These are phyloP conservation scores for Drosophila subquinaria DNA, from an alignment of 2,888 invertebrate genomes.

Conservation along the genomic window DNA sequence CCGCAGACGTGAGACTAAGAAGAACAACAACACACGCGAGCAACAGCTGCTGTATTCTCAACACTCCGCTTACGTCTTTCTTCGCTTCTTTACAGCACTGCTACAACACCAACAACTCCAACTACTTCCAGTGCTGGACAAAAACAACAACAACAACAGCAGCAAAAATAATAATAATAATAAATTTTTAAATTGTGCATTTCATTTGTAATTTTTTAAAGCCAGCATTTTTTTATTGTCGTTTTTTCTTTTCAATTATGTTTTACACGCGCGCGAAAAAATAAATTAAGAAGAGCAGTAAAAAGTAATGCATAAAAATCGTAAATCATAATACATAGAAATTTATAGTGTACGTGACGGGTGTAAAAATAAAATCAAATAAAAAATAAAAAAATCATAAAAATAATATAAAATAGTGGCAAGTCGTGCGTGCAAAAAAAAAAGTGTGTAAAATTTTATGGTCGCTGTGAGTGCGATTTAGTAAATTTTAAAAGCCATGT, in stretches of 20 bases:
- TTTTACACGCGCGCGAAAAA: conserved; percentile 30
- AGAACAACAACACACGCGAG: conserved; percentile 41
- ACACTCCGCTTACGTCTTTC: conserved; percentile 27
- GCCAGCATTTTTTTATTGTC: not conserved
- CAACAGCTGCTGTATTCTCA: conserved; percentile 62
- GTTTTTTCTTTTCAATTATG: conserved; percentile 39
- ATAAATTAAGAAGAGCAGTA: conserved; percentile 19
- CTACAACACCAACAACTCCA: conserved; percentile 19
- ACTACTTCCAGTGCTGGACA: conserved; percentile 1
- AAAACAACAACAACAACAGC: conserved; percentile 12
- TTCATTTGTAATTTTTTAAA: conserved; percentile 23
- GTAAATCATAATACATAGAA: conserved; percentile 43
- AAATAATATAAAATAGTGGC: conserved; percentile 32
- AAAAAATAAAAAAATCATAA: conserved; percentile 31
- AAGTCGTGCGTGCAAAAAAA: conserved; percentile 59
- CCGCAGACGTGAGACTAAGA: conserved; percentile 22
- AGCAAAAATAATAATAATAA: conserved; percentile 7
- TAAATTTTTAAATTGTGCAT: conserved; percentile 36
- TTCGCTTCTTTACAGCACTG: conserved; percentile 42
- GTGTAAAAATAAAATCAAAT: conserved; percentile 36
- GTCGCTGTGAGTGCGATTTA: conserved; percentile 40
- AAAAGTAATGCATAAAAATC: conserved; percentile 42
- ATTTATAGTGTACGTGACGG: conserved; percentile 50
- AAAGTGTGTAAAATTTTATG: conserved; percentile 56
- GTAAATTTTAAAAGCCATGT: conserved; percentile 60